Percentiles rank a stretch among this genome's conserved stretches.
Evolutionary conservation across 2,888 invertebrate genomes (phyloP).

Genomic region (Cancer borealis): DNA sequence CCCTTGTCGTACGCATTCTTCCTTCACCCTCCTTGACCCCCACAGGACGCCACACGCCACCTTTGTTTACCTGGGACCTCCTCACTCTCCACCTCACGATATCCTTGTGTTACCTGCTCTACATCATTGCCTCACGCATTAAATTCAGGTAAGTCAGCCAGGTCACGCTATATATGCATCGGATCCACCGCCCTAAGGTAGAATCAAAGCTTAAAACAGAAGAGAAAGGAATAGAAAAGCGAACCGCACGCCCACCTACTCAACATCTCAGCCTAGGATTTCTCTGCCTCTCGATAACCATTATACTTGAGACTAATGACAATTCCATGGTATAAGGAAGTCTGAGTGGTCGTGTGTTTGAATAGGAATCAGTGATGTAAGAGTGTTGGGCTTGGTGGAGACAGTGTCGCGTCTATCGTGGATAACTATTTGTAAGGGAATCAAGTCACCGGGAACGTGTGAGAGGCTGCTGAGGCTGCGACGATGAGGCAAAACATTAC

Average conservation of each 20-base stretch:
- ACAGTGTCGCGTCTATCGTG: neutral
- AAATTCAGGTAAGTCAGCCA: neutral
- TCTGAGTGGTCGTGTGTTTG: neutral
- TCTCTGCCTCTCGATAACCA: neutral
- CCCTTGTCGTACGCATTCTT: constrained; percentile 15
- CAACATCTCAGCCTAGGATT: neutral
- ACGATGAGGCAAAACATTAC: neutral
- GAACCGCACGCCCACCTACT: neutral
- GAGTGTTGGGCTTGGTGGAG: neutral
- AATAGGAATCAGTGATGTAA: neutral
- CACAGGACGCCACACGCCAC: constrained; percentile 4
- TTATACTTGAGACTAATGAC: neutral
- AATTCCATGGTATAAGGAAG: neutral
- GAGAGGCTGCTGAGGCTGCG: neutral
- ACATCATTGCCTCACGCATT: neutral
- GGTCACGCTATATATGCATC: neutral
- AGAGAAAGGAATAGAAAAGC: neutral
- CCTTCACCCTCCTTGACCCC: neutral
- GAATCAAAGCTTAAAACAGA: neutral
- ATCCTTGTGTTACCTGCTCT: neutral
- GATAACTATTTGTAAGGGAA: neutral
- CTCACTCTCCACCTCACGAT: neutral
- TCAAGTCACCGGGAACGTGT: neutral
- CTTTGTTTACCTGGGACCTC: constrained; percentile 13
- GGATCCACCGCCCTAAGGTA: neutral